phyloP scores from a whole-genome alignment of 1,140 invertebrate species.

The Diploscapter pachys region DNA sequence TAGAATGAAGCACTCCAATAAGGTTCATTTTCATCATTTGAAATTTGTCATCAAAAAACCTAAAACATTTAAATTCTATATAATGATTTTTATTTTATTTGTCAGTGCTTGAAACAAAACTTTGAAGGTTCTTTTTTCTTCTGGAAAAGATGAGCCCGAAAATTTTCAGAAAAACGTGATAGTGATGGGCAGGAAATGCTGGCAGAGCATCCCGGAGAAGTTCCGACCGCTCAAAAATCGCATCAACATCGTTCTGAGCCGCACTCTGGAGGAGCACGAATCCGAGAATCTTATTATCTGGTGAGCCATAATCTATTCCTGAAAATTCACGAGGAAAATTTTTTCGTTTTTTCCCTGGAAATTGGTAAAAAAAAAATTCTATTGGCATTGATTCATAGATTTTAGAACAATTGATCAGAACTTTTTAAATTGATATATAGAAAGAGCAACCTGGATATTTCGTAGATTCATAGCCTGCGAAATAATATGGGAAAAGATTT shows the following conservation, averaged over 20 bases:
- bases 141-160: too few species aligned
- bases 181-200: slow-evolving; percentile 86
- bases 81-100: too few species aligned
- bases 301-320: background rate
- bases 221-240: slow-evolving; percentile 73
- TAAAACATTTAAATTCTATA: background rate
- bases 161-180: slow-evolving; percentile 70
- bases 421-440: slow-evolving; percentile 60
- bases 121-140: too few species aligned
- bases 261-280: slow-evolving; percentile 60
- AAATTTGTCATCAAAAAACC: background rate
- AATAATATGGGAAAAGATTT: too few species aligned
- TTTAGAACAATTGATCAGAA: slow-evolving; percentile 67
- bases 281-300: slow-evolving; percentile 65
- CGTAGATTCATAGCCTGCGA: too few species aligned
- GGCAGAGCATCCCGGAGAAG: slow-evolving; percentile 80
- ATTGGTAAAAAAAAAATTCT: background rate
- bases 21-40: background rate
- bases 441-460: too few species aligned
- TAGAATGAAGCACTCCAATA: too few species aligned
- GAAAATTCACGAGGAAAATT: background rate
- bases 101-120: too few species aligned
- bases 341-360: background rate
- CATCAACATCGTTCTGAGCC: slow-evolving; percentile 79
- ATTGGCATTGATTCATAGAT: slow-evolving; percentile 41